Conservation (phyloP, 2,797 vertebrate genomes). For the Melopsittacus undulatus region DNA sequence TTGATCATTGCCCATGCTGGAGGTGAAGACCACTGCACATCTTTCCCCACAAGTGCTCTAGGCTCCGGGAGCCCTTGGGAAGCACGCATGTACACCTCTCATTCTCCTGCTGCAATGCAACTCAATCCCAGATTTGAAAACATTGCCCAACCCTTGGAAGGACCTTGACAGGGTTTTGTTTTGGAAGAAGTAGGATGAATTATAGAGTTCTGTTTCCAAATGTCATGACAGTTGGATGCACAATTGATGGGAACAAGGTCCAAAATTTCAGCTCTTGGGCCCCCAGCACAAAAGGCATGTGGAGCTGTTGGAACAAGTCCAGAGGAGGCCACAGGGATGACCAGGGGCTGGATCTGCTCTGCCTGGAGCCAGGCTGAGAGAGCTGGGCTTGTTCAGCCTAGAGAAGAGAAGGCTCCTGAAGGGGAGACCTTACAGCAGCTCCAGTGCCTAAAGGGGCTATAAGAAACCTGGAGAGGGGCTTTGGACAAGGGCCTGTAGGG, state of each 20-base stretch:
- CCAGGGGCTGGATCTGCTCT: background rate
- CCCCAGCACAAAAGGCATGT: background rate
- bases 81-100: accelerated
- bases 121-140: accelerated
- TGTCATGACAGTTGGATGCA: background rate
- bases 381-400: background rate
- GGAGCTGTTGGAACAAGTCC: background rate
- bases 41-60: background rate
- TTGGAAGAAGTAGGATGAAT: background rate
- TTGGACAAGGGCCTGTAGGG: no score
- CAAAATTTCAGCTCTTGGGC: background rate
- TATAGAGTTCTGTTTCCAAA: background rate
- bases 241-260: background rate
- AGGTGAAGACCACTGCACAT: accelerated
- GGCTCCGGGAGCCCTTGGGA: background rate
- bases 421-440: background rate
- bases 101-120: accelerated
- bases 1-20: accelerated
- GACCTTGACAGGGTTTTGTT: background rate
- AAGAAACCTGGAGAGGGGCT: no score
- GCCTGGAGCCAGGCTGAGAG: background rate
- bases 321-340: background rate
- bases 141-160: background rate
- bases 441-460: background rate
- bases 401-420: background rate